Conservation (phyloP, 2,797 vertebrate species). For the Danio kyathit region DNA sequence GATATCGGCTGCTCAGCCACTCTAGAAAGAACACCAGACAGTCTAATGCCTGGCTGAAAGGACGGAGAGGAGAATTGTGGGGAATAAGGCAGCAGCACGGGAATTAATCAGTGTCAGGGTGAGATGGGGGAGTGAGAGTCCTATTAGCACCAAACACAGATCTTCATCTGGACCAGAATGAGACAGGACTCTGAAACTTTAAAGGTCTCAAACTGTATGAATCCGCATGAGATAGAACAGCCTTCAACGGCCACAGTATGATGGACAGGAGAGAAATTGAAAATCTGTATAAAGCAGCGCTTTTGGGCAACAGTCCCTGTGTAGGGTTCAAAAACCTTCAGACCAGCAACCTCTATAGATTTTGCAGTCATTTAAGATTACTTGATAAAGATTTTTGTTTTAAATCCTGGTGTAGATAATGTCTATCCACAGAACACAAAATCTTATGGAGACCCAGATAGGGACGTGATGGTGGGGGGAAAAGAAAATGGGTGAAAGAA, state of each 20-base stretch:
- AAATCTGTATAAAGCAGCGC: neutral
- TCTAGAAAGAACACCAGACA: slow-evolving; percentile 36
- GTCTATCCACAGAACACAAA: too few relatives aligned
- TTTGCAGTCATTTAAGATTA: slow-evolving; percentile 3
- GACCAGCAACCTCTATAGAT: neutral
- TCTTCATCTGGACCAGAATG: slow-evolving; percentile 45
- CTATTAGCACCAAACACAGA: slow-evolving; percentile 20
- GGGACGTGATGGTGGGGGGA: too few relatives aligned
- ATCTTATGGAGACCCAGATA: too few relatives aligned
- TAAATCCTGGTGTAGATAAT: neutral
- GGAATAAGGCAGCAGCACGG: slow-evolving; percentile 45
- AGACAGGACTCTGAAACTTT: slow-evolving; percentile 51
- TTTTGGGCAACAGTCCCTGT: neutral
- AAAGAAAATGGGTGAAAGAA: too few relatives aligned
- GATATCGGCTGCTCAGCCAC: slow-evolving; percentile 17
- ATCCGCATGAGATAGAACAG: neutral
- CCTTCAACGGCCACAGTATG: neutral
- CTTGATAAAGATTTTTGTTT: neutral
- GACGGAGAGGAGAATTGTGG: neutral
- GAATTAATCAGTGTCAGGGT: slow-evolving; percentile 73
- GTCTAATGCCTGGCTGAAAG: slow-evolving; percentile 12
- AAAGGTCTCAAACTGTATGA: neutral
- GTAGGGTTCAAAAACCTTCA: neutral
- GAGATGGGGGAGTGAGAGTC: slow-evolving; percentile 45
- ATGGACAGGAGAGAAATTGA: neutral